phyloP scores from a whole-genome alignment of 2,888 invertebrate species.

The Metallyticus violacea region DNA sequence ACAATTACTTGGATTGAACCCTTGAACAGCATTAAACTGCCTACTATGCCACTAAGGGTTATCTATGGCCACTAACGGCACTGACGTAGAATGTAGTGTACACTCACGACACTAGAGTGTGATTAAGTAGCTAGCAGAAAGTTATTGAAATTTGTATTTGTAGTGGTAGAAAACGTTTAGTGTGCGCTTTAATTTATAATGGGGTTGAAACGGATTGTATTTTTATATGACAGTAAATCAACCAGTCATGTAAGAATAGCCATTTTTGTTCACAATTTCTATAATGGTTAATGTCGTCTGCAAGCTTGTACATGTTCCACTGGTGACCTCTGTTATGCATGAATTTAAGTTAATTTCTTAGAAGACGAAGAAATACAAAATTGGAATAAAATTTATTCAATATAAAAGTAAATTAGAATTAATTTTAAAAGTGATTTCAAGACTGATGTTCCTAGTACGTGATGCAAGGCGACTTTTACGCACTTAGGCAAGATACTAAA shows the following conservation, averaged over 20 bases:
- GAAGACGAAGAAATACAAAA: background rate
- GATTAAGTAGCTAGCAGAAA: background rate
- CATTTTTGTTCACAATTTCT: background rate
- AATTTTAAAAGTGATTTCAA: background rate
- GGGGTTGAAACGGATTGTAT: background rate
- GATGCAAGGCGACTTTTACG: background rate
- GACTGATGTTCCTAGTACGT: background rate
- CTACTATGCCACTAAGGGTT: no score
- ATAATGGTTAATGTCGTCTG: background rate
- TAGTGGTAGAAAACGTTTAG: background rate
- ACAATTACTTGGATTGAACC: no score
- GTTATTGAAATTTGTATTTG: background rate
- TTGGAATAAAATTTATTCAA: background rate
- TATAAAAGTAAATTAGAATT: background rate
- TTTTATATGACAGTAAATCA: background rate
- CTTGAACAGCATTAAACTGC: background rate
- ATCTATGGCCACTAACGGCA: background rate
- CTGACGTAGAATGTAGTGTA: background rate
- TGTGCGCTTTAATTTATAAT: background rate
- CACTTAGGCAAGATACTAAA: background rate
- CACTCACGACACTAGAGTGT: background rate
- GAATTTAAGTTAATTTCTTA: background rate
- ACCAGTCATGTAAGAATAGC: background rate
- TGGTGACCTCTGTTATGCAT: background rate
- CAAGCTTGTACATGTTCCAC: background rate